Evolutionary conservation across 2,797 vertebrate species (phyloP).

Genomic region (Halcyon leucocephala): DNA sequence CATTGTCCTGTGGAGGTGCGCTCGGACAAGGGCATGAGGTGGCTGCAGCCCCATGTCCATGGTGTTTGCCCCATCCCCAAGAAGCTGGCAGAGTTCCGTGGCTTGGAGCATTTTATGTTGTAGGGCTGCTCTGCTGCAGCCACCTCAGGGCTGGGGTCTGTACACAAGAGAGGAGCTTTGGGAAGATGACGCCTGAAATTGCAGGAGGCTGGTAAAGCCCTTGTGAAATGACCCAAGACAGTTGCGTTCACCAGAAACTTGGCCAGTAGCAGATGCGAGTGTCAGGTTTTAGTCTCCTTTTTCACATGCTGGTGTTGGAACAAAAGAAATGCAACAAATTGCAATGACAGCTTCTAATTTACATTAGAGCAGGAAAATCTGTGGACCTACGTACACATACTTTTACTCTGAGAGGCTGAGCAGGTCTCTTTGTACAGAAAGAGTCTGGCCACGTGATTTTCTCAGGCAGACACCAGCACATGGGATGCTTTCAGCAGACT

Average conservation of each 20-base stretch:
- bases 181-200: background rate
- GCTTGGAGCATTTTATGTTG: background rate
- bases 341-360: background rate
- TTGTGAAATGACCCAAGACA: background rate
- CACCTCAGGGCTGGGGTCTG: background rate
- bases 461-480: background rate
- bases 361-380: background rate
- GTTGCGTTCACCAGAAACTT: background rate
- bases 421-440: background rate
- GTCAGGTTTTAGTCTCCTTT: background rate
- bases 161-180: background rate
- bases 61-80: background rate
- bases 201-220: background rate
- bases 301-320: background rate
- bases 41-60: background rate
- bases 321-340: background rate
- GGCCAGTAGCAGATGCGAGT: background rate
- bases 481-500: background rate
- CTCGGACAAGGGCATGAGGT: background rate
- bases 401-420: background rate
- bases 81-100: background rate
- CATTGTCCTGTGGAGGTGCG: background rate
- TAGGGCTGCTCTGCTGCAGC: background rate
- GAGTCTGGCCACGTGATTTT: background rate
- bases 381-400: fast-evolving